Conservation (phyloP, 2,113 vertebrate species). For the Dendropsophus ebraccatus region DNA sequence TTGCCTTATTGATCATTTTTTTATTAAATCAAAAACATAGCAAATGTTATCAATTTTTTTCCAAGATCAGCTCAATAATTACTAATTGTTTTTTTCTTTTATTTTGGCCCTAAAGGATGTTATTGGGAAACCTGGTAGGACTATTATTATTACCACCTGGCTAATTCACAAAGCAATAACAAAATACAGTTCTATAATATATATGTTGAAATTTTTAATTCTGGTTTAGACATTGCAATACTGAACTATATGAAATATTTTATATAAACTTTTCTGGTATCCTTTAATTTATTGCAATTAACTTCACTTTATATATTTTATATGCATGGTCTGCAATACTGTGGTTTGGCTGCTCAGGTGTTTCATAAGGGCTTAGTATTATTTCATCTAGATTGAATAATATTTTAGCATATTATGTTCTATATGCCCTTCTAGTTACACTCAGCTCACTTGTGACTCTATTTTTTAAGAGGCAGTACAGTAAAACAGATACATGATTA, state of each 20-base stretch:
- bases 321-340: no score
- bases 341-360: no score
- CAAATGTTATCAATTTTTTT: conserved; percentile 64
- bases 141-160: conserved; percentile 24
- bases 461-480: no score
- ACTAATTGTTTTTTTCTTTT: conserved; percentile 25
- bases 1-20: conserved; percentile 62
- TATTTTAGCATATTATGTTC: no score
- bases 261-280: not conserved
- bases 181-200: not conserved
- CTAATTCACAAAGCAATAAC: conserved; percentile 13
- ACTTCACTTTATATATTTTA: no score
- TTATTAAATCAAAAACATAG: conserved; percentile 64
- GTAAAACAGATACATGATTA: no score
- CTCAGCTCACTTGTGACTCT: no score
- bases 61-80: conserved; percentile 56
- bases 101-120: conserved; percentile 22
- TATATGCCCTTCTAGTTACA: no score
- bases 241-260: not conserved
- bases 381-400: no score
- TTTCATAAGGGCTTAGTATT: no score
- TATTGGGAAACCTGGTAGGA: conserved; percentile 17
- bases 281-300: not conserved
- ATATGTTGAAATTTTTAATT: not conserved
- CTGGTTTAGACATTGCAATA: not conserved